phyloP scores from a whole-genome alignment of 1,140 invertebrate genomes.

The Parasteatoda tepidariorum region DNA sequence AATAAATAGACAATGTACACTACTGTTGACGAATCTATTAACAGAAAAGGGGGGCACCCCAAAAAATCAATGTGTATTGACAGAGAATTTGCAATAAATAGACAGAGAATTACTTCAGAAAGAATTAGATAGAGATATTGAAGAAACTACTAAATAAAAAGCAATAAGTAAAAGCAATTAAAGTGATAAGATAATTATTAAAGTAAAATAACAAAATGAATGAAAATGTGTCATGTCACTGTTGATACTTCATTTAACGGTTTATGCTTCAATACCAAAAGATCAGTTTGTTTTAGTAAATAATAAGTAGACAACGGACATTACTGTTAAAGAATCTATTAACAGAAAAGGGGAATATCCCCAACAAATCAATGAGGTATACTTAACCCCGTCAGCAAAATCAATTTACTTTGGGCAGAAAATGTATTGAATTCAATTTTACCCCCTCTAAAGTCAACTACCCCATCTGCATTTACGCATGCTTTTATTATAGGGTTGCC shows the following conservation, averaged over 20 bases:
- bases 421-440: slow-evolving; percentile 12
- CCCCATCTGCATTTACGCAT: slow-evolving; percentile 21
- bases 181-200: too few relatives aligned
- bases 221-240: neutral
- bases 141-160: too few relatives aligned
- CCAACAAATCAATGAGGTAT: neutral
- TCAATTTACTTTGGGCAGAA: slow-evolving; percentile 38
- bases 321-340: slow-evolving; percentile 26
- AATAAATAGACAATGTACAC: too few relatives aligned
- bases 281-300: slow-evolving; percentile 44
- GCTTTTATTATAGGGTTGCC: slow-evolving; percentile 15
- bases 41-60: too few relatives aligned
- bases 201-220: too few relatives aligned
- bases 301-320: slow-evolving; percentile 19
- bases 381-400: slow-evolving; percentile 16
- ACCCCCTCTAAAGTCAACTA: slow-evolving; percentile 39
- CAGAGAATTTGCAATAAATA: too few relatives aligned
- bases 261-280: slow-evolving; percentile 1
- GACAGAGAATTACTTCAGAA: too few relatives aligned
- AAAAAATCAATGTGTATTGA: too few relatives aligned
- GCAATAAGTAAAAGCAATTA: too few relatives aligned
- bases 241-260: neutral
- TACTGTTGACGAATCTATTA: too few relatives aligned
- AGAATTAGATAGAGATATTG: too few relatives aligned
- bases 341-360: neutral